Evolutionary conservation across 2,797 vertebrate genomes (phyloP), one percentile per base, ranked within the genome.

Genomic region (Distichodus sexfasciatus): DNA sequence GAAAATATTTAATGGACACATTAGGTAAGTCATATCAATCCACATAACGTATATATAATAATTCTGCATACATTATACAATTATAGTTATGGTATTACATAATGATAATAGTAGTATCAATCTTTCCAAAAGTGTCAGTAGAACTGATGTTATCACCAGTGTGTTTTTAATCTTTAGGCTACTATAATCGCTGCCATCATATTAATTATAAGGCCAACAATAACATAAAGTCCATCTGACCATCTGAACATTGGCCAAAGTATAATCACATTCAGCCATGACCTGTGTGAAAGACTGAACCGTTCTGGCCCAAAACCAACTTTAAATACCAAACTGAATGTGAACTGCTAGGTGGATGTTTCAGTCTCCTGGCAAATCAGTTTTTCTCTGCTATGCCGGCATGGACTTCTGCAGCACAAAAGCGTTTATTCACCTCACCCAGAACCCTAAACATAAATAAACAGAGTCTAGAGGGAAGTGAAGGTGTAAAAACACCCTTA

Each of bases 11-110:
- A 28, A 55, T 28, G 6, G 9, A 21, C 28, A 46, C n/a, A n/a
- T n/a, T n/a, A n/a, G n/a, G n/a, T n/a, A n/a, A n/a, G 29, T 29
- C 29, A 67, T 46, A 46, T 67, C 57, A 44, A 35, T 62, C 35
- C 2, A 29, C 26, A 53, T 65, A 46, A 40, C 47, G 36, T 64
- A 40, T 23, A 50, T 15, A 65, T 65, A 51, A 64, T 35, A n/a
- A n/a, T 33, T 33, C 31, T 33, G 9, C 31, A 33, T 33, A n/a
- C n/a, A n/a, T n/a, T n/a, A n/a, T n/a, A n/a, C n/a, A n/a, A n/a
- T n/a, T n/a, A n/a, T n/a, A n/a, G n/a, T n/a, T n/a, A n/a, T n/a
- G n/a, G n/a, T n/a, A n/a, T n/a, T n/a, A n/a, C n/a, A n/a, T n/a
- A n/a, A n/a, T n/a, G n/a, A n/a, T n/a, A n/a, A n/a, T n/a, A n/a